phyloP scores from a whole-genome alignment of 2,888 invertebrate genomes.

The Sphaerophoria taeniata region DNA sequence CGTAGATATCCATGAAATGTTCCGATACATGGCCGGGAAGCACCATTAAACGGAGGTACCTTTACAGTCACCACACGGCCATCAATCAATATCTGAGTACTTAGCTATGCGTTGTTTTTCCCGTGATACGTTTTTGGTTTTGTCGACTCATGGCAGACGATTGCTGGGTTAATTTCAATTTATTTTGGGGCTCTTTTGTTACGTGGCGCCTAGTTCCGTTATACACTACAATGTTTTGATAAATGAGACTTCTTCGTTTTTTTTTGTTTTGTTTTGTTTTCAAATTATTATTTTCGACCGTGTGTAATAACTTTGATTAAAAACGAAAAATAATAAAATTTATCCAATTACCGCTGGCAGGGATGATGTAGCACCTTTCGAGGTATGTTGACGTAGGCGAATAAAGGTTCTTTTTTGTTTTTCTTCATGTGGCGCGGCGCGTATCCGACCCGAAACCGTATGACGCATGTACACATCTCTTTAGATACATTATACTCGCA shows the following conservation, averaged over 20 bases:
- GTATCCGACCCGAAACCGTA: slow-evolving; percentile 39
- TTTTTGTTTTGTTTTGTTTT: slow-evolving; percentile 26
- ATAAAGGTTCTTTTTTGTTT: slow-evolving; percentile 54
- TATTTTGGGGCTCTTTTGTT: slow-evolving; percentile 64
- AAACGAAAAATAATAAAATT: slow-evolving; percentile 38
- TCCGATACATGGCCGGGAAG: slow-evolving; percentile 23
- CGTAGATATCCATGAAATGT: slow-evolving; percentile 38
- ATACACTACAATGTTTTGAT: slow-evolving; percentile 61
- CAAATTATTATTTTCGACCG: slow-evolving; percentile 13
- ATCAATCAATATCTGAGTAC: slow-evolving; percentile 63
- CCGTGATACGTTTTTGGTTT: slow-evolving; percentile 49
- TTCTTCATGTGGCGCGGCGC: not conserved
- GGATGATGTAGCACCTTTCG: slow-evolving; percentile 67
- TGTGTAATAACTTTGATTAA: slow-evolving; percentile 57
- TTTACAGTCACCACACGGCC: slow-evolving; percentile 1
- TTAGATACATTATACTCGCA: not conserved
- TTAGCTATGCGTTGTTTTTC: slow-evolving; percentile 36
- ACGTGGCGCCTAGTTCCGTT: slow-evolving; percentile 72
- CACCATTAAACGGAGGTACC: slow-evolving; percentile 8
- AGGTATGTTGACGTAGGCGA: slow-evolving; percentile 52
- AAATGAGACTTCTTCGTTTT: slow-evolving; percentile 50
- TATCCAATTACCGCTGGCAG: slow-evolving; percentile 41
- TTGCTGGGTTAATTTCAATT: slow-evolving; percentile 67
- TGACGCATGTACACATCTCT: slow-evolving; percentile 37
- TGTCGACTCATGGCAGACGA: slow-evolving; percentile 25